Evolutionary conservation across 2,113 vertebrate species (phyloP).

Genomic region (Scopus umbretta): DNA sequence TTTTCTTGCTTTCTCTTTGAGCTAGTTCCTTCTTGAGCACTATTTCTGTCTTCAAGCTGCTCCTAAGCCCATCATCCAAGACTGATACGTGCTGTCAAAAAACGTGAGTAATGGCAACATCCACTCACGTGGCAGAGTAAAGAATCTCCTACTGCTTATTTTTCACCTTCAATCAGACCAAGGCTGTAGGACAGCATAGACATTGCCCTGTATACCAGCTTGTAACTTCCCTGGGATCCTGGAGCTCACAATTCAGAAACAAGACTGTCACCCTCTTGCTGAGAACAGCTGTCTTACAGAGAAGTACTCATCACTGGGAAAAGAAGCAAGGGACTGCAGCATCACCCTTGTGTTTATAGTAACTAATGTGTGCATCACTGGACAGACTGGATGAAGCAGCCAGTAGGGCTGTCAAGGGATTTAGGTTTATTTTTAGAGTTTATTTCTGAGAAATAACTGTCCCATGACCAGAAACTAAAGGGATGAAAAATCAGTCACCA

Average conservation of each 20-base stretch:
- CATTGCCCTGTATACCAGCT: neutral
- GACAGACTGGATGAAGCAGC: neutral
- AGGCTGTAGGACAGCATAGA: neutral
- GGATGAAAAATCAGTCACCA: neutral
- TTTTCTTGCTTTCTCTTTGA: neutral
- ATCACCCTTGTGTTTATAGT: neutral
- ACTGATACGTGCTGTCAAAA: neutral
- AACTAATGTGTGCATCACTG: neutral
- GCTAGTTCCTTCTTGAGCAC: neutral
- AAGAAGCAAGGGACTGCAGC: neutral
- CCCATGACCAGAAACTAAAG: neutral
- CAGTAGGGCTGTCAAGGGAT: neutral
- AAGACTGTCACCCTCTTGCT: neutral
- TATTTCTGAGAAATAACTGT: neutral
- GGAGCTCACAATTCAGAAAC: neutral
- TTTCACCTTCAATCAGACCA: neutral
- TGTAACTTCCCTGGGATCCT: neutral
- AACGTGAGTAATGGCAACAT: neutral
- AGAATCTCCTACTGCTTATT: neutral
- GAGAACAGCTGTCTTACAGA: neutral
- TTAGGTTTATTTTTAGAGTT: constrained; percentile 11
- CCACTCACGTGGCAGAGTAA: neutral
- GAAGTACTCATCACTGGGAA: neutral
- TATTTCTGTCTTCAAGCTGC: neutral
- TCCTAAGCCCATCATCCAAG: neutral